Evolutionary conservation across 2,888 invertebrate species (phyloP), one percentile per base, ranked within the genome.

Genomic region (Anthophora plumipes): DNA sequence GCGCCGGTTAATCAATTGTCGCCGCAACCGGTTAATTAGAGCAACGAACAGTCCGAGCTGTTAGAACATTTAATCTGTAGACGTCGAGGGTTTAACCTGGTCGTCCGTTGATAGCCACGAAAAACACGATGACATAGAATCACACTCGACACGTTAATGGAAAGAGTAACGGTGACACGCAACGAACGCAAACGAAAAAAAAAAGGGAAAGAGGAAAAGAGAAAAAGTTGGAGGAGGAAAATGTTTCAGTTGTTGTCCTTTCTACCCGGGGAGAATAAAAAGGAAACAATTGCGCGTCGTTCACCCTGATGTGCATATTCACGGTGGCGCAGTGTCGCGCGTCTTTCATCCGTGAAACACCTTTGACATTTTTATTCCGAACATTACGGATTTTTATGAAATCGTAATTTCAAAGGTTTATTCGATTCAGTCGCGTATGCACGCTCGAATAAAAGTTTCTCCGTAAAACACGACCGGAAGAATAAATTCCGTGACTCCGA

Each of bases 321-420:
- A 41, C 78, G 55, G n/a, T 43, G 25, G 9, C 41, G 60, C 43
- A 9, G 31, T 25, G 57, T 63, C 50, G 50, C 39, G 50, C 64
- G 78, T 66, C 71, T 71, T 70, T 78, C 79, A 61, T 60, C 64
- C 79, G 79, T 66, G 79, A 79, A 72, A 78, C 72, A 63, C 72
- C 67, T 80, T 80, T 80, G 80, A 80, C 73, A 57, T 67, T 79
- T 71, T 79, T 71, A 68, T 68, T 72, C 43, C 39, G 50, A 43
- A 63, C 67, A 68, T 79, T 79, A 68, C 57, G 61, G 67, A 79
- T 80, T 80, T 80, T 80, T 80, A 79, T 79, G 67, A 63, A 79
- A 79, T 72, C 80, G 80, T 79, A 68, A 79, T 80, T 71, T 68
- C 57, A 12, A 39, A 50, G 61, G 72, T 72, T 54, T 72, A 79